These are phyloP conservation scores for Brachypterus glaber DNA, from an alignment of 2,888 invertebrate genomes.

Conservation along the genomic window DNA sequence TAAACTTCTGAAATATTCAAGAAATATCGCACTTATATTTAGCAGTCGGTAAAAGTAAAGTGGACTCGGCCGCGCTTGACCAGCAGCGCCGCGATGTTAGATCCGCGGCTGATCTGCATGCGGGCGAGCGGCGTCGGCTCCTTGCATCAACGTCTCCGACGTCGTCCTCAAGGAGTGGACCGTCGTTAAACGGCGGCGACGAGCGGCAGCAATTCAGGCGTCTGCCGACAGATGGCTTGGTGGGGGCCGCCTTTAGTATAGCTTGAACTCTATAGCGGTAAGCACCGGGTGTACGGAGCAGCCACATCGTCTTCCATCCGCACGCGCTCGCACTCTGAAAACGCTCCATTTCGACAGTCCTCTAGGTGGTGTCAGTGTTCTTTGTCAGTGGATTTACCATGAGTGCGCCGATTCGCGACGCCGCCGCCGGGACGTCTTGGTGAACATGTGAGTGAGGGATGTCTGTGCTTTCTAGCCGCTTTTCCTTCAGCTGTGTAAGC, in stretches of 20 bases:
- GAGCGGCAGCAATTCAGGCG: slow-evolving; percentile 28
- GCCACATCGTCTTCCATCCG: slow-evolving; percentile 27
- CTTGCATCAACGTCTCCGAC: slow-evolving; percentile 5
- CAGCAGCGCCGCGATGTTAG: neutral
- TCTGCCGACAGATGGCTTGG: slow-evolving; percentile 32
- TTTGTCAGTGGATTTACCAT: slow-evolving; percentile 1
- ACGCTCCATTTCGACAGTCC: neutral
- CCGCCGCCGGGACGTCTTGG: slow-evolving; percentile 16
- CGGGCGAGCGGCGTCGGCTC: neutral
- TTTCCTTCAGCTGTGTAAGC: slow-evolving; percentile 23
- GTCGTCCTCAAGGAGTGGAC: slow-evolving; percentile 10
- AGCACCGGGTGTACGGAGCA: no score
- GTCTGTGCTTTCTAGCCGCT: slow-evolving; percentile 19
- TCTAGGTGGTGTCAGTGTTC: neutral
- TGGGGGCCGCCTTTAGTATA: slow-evolving; percentile 34
- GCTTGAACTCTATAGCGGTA: slow-evolving; percentile 36
- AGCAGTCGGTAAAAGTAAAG: no score
- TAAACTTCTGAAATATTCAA: no score
- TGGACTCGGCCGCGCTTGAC: neutral
- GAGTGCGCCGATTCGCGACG: slow-evolving; percentile 10
- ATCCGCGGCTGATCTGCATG: neutral
- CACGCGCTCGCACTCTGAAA: neutral
- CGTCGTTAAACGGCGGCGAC: slow-evolving; percentile 10
- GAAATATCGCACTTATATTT: no score
- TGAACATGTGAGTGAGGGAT: slow-evolving; percentile 20